Percentiles rank a stretch among this genome's conserved stretches.
Evolutionary conservation across 2,888 invertebrate species (phyloP).

Genomic region (Abscondita cerata): DNA sequence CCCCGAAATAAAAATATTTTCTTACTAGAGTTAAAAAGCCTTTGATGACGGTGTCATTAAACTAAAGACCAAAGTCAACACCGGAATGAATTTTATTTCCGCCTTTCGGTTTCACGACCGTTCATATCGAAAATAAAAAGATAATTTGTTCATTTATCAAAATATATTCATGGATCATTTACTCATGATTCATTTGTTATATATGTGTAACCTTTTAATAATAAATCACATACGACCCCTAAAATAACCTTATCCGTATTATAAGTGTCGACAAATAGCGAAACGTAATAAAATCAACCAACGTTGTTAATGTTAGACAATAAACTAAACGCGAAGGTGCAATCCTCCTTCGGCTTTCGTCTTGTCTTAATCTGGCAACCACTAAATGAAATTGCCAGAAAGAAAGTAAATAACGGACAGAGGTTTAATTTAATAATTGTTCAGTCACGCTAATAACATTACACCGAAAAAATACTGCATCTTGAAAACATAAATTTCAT

Average conservation of each 20-base stretch:
- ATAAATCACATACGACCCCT: not conserved
- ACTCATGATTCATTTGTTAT: constrained; percentile 2
- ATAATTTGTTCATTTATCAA: constrained; percentile 5
- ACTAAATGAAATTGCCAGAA: not conserved
- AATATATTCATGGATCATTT: not conserved
- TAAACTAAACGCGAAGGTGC: not conserved
- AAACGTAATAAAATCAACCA: not conserved
- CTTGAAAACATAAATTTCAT: constrained; percentile 22
- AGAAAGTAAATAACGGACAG: not conserved
- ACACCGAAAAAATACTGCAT: constrained; percentile 8
- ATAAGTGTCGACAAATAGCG: not conserved
- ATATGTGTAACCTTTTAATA: not conserved
- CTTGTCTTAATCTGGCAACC: not conserved
- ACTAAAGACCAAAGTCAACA: too few relatives aligned
- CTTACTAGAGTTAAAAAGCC: too few relatives aligned
- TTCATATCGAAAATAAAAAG: not conserved
- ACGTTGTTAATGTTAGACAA: too few relatives aligned
- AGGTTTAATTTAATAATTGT: constrained; percentile 6
- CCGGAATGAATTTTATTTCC: too few relatives aligned
- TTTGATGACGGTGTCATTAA: too few relatives aligned
- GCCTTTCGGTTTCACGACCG: too few relatives aligned
- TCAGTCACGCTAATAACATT: not conserved
- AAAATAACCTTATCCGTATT: not conserved
- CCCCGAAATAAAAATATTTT: too few relatives aligned
- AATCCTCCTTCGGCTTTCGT: not conserved